Evolutionary conservation across 2,888 invertebrate genomes (phyloP), one percentile per base, ranked within the genome.

Genomic region (Pterostichus madidus): DNA sequence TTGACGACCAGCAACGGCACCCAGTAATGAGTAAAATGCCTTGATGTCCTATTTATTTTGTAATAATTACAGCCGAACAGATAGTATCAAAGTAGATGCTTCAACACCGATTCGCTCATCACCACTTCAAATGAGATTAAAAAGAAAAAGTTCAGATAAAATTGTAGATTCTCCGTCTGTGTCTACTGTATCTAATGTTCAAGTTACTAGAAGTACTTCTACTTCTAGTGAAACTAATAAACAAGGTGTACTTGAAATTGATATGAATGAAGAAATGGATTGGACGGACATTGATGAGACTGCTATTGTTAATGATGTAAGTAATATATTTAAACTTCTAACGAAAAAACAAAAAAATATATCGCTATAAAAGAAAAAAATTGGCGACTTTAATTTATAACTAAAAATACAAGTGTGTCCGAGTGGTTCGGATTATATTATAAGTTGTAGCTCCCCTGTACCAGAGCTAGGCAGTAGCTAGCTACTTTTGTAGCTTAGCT

Each of bases 201-300:
- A 44, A 44, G 13, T 5, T 17, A 6, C 17, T 56, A 17, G 11
- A 6, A 59, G 8, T 11, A 15, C 24, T 17, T 59, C 52, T 75
- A n/a, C n/a, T 7, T 32, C 46, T 39, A 53, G 31, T n/a, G 24
- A 52, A 59, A 11, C 32, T 64, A 6, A 32, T 1, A 32, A 64
- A 5, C 31, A 64, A 64, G 3, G 3, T 24, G 64, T 31, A 1
- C n/a, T 17, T 11, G 17, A 17, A 24, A 35, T 64, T 64, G 17
- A 31, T 4, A 0, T 10, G 15, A 32, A 78, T 5, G 85, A 84
- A 49, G 64, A 83, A 31, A 87, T 87, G 87, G 87, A 87, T 44
- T 87, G 87, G 87, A 85, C 86, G 71, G 82, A 84, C 11, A 85
- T 86, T 78, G 83, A 86, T 24, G 85, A 86, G 46, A 83, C 85